Percentiles rank a stretch among this genome's conserved stretches.
Conservation (phyloP, 2,888 invertebrate genomes). For the Drosophila leonis region DNA sequence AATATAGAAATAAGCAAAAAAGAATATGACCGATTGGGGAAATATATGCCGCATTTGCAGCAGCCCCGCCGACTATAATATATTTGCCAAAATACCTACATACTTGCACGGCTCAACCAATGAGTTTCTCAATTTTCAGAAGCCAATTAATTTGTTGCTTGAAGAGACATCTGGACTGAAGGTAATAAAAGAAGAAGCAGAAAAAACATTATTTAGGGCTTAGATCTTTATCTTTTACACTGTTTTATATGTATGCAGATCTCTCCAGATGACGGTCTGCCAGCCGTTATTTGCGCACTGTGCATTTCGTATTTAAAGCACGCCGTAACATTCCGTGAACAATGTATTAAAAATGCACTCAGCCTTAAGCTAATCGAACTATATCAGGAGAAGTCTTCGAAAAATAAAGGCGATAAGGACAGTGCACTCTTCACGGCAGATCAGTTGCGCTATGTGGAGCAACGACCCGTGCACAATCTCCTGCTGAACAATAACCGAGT, state of each 20-base stretch:
- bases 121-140: constrained; percentile 83
- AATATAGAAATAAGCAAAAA: constrained; percentile 5
- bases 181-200: constrained; percentile 58
- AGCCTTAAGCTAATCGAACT: constrained; percentile 72
- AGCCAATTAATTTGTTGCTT: constrained; percentile 81
- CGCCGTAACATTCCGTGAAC: constrained; percentile 84
- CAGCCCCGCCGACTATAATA: constrained; percentile 83
- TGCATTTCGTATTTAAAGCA: constrained; percentile 85
- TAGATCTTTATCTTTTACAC: background rate
- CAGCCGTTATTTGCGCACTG: constrained; percentile 83
- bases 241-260: constrained; percentile 67
- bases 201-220: background rate
- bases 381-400: constrained; percentile 56
- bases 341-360: constrained; percentile 82
- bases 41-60: constrained; percentile 85
- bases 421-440: constrained; percentile 71
- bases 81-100: constrained; percentile 84
- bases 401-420: constrained; percentile 45
- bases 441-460: constrained; percentile 76
- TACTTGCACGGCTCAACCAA: constrained; percentile 83
- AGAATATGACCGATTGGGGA: constrained; percentile 77
- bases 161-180: constrained; percentile 84
- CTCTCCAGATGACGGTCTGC: constrained; percentile 82
- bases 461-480: constrained; percentile 79
- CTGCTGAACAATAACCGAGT: constrained; percentile 66